Percentiles rank a stretch among this genome's conserved stretches.
These are phyloP conservation scores for Clamator glandarius DNA, from an alignment of 2,797 vertebrate species.

Conservation along the genomic window DNA sequence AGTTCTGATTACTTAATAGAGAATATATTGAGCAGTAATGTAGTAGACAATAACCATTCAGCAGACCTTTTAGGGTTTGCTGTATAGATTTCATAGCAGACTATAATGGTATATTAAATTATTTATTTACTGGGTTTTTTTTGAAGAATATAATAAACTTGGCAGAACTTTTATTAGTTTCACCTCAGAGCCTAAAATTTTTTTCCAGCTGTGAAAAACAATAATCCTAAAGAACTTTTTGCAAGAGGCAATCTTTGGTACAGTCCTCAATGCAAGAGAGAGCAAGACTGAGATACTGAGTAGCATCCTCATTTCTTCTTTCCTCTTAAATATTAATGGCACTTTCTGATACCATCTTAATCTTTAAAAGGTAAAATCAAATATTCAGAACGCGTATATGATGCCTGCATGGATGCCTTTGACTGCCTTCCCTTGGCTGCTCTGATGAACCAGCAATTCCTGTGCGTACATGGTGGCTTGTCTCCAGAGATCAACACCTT, in stretches of 20 bases:
- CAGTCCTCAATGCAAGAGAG: neutral
- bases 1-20: neutral
- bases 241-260: neutral
- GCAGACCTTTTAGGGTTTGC: neutral
- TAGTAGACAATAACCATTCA: neutral
- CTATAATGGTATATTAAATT: neutral
- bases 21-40: neutral
- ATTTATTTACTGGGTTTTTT: neutral
- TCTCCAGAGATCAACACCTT: slow-evolving; percentile 99
- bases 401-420: slow-evolving; percentile 99
- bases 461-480: slow-evolving; percentile 96
- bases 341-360: slow-evolving; percentile 18
- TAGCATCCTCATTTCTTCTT: neutral
- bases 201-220: neutral
- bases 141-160: neutral
- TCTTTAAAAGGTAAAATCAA: slow-evolving; percentile 96
- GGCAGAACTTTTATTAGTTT: neutral
- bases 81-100: neutral
- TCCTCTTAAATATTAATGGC: neutral
- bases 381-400: slow-evolving; percentile 98
- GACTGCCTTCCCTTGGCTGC: slow-evolving; percentile 99
- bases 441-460: slow-evolving; percentile 99
- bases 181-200: neutral
- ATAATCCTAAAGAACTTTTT: neutral
- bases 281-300: neutral